A percentile compares a stretch with the other conserved stretches of the same genome.
Evolutionary conservation across 1,140 invertebrate species (phyloP).

Genomic region (Trichomalopsis sarcophagae): DNA sequence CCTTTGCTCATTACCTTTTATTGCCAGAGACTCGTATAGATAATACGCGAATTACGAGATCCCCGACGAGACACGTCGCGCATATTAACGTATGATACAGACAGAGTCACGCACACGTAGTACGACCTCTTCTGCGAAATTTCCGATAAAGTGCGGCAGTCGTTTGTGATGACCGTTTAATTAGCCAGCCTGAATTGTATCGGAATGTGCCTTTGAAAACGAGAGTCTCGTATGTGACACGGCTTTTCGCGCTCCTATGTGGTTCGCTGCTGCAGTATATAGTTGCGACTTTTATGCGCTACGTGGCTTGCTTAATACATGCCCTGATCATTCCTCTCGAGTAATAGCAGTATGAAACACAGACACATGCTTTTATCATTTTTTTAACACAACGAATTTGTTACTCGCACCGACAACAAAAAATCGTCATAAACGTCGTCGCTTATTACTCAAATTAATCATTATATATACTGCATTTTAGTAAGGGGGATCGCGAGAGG

Average conservation of each 20-base stretch:
- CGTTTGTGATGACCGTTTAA: neutral
- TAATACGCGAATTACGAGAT: neutral
- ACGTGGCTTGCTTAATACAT: neutral
- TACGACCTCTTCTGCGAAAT: constrained; percentile 8
- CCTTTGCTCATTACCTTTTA: neutral
- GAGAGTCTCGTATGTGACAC: neutral
- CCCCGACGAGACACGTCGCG: neutral
- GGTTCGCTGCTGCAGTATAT: neutral
- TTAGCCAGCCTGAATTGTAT: neutral
- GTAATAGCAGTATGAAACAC: neutral
- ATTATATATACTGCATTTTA: neutral
- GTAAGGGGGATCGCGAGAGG: neutral
- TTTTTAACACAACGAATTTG: constrained; percentile 45
- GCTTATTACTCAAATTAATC: constrained; percentile 41
- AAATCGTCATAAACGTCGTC: constrained; percentile 34
- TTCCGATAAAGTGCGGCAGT: neutral
- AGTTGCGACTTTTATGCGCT: neutral
- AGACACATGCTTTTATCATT: constrained; percentile 32
- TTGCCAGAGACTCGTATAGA: neutral
- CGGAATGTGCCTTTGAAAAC: constrained; percentile 46
- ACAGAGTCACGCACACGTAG: neutral
- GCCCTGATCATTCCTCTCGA: neutral
- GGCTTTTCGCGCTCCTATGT: neutral
- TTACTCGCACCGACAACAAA: constrained; percentile 35
- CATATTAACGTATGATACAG: neutral